Conservation (phyloP, 2,888 invertebrate genomes). For the Ophion obscuratus region DNA sequence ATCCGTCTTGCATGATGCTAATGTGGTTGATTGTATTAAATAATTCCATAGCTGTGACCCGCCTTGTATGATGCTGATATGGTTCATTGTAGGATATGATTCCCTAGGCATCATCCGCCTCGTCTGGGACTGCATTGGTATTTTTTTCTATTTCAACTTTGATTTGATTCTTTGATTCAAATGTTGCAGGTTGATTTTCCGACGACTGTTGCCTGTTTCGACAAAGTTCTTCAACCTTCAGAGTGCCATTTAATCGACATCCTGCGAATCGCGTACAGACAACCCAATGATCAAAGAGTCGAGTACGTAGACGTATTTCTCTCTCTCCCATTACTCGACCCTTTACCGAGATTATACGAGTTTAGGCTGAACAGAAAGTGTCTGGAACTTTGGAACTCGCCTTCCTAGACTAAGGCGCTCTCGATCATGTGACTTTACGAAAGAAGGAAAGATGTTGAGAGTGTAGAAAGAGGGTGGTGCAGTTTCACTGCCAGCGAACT, state of each 20-base stretch:
- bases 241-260: not conserved
- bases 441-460: not conserved
- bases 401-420: slow-evolving; percentile 7
- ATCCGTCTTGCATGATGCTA: no score
- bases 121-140: no score
- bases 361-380: not conserved
- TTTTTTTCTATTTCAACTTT: no score
- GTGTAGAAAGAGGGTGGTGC: not conserved
- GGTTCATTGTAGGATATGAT: no score
- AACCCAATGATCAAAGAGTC: not conserved
- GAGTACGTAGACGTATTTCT: not conserved
- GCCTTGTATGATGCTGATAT: no score
- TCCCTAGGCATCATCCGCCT: no score
- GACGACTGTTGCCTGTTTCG: not conserved
- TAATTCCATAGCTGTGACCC: no score
- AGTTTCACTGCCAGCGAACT: not conserved
- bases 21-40: no score
- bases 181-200: not conserved
- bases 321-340: not conserved
- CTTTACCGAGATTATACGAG: not conserved
- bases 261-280: not conserved
- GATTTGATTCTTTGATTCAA: no score
- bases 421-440: slow-evolving; percentile 9
- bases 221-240: not conserved
- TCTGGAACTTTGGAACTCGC: slow-evolving; percentile 6